Evolutionary conservation across 2,888 invertebrate species (phyloP).

Genomic region (Idaea dimidiata): DNA sequence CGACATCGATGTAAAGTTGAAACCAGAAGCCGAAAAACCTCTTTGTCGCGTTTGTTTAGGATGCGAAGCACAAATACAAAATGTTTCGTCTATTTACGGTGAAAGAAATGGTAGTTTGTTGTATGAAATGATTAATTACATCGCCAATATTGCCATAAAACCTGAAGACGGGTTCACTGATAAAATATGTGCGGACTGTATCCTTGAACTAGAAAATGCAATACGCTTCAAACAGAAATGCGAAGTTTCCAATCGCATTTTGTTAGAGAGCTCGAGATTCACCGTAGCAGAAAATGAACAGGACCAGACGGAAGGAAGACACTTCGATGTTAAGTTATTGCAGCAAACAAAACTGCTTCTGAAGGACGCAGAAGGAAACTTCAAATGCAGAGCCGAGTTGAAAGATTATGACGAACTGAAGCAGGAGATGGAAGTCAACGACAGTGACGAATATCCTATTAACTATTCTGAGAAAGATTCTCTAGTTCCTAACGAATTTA

Average conservation of each 20-base stretch:
- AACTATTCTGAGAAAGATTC: not conserved
- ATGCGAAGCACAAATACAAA: not conserved
- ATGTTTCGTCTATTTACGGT: not conserved
- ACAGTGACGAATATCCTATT: not conserved
- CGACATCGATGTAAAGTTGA: not conserved
- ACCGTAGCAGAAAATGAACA: constrained; percentile 18
- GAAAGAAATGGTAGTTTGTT: not conserved
- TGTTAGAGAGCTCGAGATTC: constrained; percentile 28
- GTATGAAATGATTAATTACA: constrained; percentile 1
- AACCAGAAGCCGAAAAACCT: not conserved
- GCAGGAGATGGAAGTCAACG: not conserved
- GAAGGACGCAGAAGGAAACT: not conserved
- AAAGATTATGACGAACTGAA: not conserved
- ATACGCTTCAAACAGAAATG: constrained; percentile 60
- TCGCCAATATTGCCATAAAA: constrained; percentile 54
- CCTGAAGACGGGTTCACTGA: constrained; percentile 56
- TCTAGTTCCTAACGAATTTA: not conserved
- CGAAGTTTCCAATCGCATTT: constrained; percentile 47
- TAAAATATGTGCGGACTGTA: constrained; percentile 57
- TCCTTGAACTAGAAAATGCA: constrained; percentile 54
- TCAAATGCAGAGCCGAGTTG: no score
- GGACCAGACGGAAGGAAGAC: not conserved
- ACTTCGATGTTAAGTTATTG: not conserved
- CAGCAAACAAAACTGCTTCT: not conserved
- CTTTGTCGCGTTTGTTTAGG: not conserved